A percentile compares a stretch with the other conserved stretches of the same genome.
Evolutionary conservation across 2,113 vertebrate species (phyloP).

Genomic region (Phalacrocorax brasilianus): DNA sequence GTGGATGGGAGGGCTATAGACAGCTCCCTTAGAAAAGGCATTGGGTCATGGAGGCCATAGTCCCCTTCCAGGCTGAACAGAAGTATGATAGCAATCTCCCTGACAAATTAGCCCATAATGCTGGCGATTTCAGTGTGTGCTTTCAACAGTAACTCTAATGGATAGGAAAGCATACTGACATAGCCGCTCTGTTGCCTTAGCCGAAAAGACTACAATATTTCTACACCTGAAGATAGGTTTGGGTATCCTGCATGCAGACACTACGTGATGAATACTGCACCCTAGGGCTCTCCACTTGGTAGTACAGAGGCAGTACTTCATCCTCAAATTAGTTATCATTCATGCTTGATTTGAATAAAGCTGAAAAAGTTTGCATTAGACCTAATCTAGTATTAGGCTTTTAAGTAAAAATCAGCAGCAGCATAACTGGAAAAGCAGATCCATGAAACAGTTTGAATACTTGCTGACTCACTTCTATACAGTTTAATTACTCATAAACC

Average conservation of each 20-base stretch:
- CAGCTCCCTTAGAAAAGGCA: not conserved
- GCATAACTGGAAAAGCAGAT: not conserved
- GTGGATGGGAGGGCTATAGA: not conserved
- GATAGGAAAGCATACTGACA: not conserved
- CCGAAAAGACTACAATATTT: not conserved
- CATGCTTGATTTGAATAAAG: not conserved
- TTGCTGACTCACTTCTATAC: not conserved
- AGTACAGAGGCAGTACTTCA: not conserved
- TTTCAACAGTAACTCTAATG: not conserved
- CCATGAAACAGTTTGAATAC: not conserved
- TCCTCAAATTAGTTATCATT: not conserved
- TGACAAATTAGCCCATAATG: not conserved
- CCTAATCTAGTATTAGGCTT: not conserved
- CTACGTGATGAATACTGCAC: accelerated
- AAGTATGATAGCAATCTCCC: not conserved
- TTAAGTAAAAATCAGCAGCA: not conserved
- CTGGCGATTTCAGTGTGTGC: not conserved
- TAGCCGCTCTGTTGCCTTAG: not conserved
- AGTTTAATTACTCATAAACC: not conserved
- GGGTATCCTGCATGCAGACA: not conserved
- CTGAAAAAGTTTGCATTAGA: not conserved
- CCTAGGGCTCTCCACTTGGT: not conserved
- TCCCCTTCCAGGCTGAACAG: not conserved
- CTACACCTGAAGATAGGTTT: not conserved
- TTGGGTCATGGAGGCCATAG: not conserved